A percentile compares a stretch with the other conserved stretches of the same genome.
phyloP scores from a whole-genome alignment of 2,113 vertebrate species.

The Actinemys pallida region DNA sequence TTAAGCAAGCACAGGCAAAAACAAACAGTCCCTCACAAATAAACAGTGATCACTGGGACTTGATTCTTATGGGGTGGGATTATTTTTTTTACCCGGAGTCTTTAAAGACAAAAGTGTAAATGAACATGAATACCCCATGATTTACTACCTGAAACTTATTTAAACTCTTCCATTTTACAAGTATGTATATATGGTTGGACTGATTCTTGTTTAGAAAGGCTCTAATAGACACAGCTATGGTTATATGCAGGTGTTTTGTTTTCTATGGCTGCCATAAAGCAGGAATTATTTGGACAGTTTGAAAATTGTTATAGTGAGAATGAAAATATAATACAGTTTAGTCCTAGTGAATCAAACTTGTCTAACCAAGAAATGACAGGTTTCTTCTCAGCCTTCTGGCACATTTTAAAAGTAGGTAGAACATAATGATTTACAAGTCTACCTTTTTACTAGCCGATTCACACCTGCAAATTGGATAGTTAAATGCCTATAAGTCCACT shows the following conservation, averaged over 20 bases:
- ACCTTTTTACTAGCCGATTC: neutral
- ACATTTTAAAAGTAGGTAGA: neutral
- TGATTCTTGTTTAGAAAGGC: neutral
- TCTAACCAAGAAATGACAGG: neutral
- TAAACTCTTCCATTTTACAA: neutral
- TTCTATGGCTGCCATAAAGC: no score
- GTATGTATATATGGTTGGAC: neutral
- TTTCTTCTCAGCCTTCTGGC: neutral
- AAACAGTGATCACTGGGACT: neutral
- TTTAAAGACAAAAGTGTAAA: neutral
- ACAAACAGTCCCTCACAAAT: neutral
- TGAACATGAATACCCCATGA: neutral
- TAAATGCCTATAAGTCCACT: neutral
- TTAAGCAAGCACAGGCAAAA: neutral
- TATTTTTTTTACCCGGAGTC: no score
- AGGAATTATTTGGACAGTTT: no score
- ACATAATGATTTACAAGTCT: neutral
- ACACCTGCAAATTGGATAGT: neutral
- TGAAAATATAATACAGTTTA: no score
- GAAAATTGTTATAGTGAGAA: no score
- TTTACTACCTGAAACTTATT: neutral
- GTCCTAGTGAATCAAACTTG: neutral
- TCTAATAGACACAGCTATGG: neutral
- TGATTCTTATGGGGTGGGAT: neutral
- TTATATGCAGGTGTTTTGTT: accelerated